Conservation (phyloP, 2,797 vertebrate species). For the Gallirallus australis region DNA sequence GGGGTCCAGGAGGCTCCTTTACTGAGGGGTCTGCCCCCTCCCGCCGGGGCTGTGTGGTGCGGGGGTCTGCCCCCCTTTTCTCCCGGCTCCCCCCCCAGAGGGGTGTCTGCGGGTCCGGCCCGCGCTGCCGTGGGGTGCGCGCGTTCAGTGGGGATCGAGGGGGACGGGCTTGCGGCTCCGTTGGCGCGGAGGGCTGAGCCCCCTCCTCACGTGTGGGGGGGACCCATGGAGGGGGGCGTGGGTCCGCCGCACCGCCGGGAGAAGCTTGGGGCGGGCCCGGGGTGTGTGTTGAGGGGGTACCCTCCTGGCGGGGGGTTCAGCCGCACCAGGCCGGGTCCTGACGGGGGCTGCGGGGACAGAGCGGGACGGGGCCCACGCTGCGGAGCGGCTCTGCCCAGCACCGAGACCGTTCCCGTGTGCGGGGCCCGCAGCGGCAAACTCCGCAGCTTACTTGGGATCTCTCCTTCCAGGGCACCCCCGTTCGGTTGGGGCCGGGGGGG, state of each 20-base stretch:
- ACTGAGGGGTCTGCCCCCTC: too few relatives aligned
- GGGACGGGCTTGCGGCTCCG: not conserved
- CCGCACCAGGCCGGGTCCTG: too few relatives aligned
- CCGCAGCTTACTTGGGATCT: fast-evolving
- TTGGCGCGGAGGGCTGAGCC: too few relatives aligned
- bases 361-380: fast-evolving
- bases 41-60: too few relatives aligned
- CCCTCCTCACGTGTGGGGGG: fast-evolving
- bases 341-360: fast-evolving
- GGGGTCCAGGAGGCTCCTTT: not conserved
- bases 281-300: not conserved
- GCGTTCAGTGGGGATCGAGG: not conserved
- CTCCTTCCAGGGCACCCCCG: not conserved
- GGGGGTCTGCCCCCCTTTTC: not conserved
- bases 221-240: not conserved
- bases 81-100: too few relatives aligned
- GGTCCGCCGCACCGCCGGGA: not conserved
- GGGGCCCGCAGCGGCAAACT: fast-evolving
- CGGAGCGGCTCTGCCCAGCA: fast-evolving
- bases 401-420: fast-evolving
- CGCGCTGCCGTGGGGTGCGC: not conserved
- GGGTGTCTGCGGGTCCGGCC: not conserved
- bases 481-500: not conserved
- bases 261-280: not conserved
- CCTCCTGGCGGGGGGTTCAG: not conserved